phyloP scores from a whole-genome alignment of 2,113 vertebrate genomes.

The Amblyornis subalaris region DNA sequence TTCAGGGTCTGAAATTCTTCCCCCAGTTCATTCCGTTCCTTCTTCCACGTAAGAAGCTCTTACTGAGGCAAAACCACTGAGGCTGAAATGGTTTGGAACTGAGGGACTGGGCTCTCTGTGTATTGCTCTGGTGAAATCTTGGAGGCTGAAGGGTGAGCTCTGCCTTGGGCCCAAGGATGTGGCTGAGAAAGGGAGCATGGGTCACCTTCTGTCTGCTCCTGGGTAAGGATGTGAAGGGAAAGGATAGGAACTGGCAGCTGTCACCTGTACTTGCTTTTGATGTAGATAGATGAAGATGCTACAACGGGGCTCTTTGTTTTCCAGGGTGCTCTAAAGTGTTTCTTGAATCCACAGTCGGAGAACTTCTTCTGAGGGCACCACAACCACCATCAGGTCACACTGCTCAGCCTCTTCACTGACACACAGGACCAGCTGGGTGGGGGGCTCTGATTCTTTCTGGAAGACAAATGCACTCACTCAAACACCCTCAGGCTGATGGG shows the following conservation, averaged over 20 bases:
- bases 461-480: constrained; percentile 21
- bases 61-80: neutral
- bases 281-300: neutral
- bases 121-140: neutral
- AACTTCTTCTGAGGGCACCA: constrained; percentile 51
- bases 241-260: neutral
- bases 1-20: neutral
- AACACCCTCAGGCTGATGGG: neutral
- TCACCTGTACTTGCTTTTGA: neutral
- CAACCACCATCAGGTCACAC: neutral
- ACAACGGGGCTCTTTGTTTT: neutral
- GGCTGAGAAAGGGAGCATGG: neutral
- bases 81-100: neutral
- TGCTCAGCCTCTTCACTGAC: constrained; percentile 45
- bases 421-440: constrained; percentile 7
- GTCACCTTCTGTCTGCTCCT: neutral
- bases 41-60: too few relatives aligned
- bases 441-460: constrained; percentile 55
- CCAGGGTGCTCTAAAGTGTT: neutral
- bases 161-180: neutral
- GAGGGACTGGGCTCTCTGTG: neutral
- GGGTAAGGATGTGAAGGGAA: neutral
- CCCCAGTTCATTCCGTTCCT: neutral
- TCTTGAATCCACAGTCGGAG: constrained; percentile 37
- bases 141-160: neutral